phyloP scores from a whole-genome alignment of 2,888 invertebrate genomes.

The Papilio gigon region DNA sequence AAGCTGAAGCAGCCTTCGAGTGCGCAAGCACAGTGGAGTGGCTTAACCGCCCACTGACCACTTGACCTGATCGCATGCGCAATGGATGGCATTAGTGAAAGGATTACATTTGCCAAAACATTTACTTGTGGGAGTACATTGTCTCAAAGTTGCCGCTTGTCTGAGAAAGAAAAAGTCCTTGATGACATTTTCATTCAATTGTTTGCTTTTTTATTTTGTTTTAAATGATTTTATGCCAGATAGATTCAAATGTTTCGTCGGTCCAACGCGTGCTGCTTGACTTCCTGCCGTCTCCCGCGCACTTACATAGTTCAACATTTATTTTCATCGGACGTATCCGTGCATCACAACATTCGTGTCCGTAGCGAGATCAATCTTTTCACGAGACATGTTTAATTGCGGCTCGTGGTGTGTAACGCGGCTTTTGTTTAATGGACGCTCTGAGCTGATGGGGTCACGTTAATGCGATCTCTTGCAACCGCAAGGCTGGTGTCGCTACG shows the following conservation, averaged over 20 bases:
- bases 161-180: too few species aligned
- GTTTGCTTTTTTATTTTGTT: too few species aligned
- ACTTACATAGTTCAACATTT: too few species aligned
- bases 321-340: too few species aligned
- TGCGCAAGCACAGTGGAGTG: neutral
- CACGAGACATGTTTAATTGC: slow-evolving; percentile 23
- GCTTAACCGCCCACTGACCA: neutral
- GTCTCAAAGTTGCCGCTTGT: too few species aligned
- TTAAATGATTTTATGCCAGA: too few species aligned
- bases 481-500: neutral
- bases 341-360: neutral
- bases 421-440: slow-evolving; percentile 21
- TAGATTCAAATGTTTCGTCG: too few species aligned
- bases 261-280: too few species aligned
- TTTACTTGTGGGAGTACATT: too few species aligned
- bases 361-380: neutral
- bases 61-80: neutral
- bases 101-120: too few species aligned
- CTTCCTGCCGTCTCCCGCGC: too few species aligned
- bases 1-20: neutral
- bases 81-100: neutral
- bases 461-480: slow-evolving; percentile 14
- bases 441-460: slow-evolving; percentile 1
- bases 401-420: slow-evolving; percentile 9
- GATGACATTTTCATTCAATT: too few species aligned